These are phyloP conservation scores for Cladopsammia gracilis DNA, from an alignment of 64 coral and sea anemone species.

Conservation along the genomic window DNA sequence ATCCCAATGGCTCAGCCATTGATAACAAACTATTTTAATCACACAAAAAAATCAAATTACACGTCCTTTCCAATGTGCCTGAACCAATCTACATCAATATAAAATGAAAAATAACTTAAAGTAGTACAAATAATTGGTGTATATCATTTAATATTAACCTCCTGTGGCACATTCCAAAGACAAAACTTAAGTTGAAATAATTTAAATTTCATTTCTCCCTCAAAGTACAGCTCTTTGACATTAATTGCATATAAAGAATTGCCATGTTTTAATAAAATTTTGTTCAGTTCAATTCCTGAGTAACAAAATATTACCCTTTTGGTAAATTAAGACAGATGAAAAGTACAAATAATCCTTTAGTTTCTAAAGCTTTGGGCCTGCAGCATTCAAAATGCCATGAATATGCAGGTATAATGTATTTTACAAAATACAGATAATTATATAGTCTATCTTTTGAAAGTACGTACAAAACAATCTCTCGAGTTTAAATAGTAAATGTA, in stretches of 20 bases:
- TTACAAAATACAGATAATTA: conserved; percentile 44
- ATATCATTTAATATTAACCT: background rate
- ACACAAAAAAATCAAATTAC: conserved; percentile 9
- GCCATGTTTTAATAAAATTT: conserved; percentile 9
- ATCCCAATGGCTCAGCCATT: conserved; percentile 48
- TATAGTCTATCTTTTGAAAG: conserved; percentile 39
- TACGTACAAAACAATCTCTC: conserved; percentile 37
- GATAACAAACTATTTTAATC: background rate
- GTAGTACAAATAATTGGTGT: conserved; percentile 2
- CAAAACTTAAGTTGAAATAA: background rate
- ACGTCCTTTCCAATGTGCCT: background rate
- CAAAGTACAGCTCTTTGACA: background rate
- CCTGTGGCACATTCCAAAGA: background rate
- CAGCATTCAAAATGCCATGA: conserved; percentile 13
- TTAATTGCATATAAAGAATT: background rate
- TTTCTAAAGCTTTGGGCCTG: background rate
- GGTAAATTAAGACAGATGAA: conserved; percentile 5
- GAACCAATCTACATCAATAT: background rate
- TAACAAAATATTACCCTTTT: conserved; percentile 24
- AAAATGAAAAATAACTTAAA: conserved; percentile 36
- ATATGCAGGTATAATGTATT: background rate
- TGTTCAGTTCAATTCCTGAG: background rate
- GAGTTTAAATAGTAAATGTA: conserved; percentile 47
- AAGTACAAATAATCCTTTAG: conserved; percentile 11
- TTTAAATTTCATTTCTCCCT: background rate